Conservation (phyloP, 2,797 vertebrate genomes). For the Gallinago nigripennis region DNA sequence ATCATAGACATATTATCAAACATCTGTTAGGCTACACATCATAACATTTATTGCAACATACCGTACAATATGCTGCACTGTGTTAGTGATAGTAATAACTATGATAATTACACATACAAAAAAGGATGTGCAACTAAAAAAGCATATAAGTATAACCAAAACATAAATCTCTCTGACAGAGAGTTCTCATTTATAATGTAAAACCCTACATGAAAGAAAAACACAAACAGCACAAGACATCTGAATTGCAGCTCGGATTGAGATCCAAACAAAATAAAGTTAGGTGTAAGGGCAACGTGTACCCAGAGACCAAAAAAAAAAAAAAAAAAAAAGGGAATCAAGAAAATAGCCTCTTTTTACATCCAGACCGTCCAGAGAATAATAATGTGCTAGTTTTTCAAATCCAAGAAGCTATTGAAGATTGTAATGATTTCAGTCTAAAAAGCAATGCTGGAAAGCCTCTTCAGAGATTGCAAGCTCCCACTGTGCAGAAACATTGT, state of each 20-base stretch:
- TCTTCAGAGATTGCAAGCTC: conserved; percentile 78
- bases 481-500: conserved; percentile 78
- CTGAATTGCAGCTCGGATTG: conserved; percentile 60
- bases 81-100: conserved; percentile 14
- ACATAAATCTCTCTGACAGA: conserved; percentile 42
- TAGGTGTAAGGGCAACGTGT: conserved; percentile 69
- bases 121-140: conserved; percentile 14
- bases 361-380: conserved; percentile 76
- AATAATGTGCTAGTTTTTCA: conserved; percentile 79
- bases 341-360: conserved; percentile 75
- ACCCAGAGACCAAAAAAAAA: neutral
- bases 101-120: conserved; percentile 26
- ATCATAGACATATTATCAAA: conserved; percentile 5
- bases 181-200: conserved; percentile 64
- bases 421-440: conserved; percentile 80
- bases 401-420: conserved; percentile 78
- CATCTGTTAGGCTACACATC: conserved; percentile 1
- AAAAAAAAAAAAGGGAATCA: neutral
- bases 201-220: conserved; percentile 67
- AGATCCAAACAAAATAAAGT: conserved; percentile 67
- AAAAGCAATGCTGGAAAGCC: conserved; percentile 78
- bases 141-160: conserved; percentile 57
- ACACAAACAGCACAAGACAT: conserved; percentile 43
- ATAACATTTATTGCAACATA: conserved; percentile 2
- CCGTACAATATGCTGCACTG: neutral